Percentiles rank a stretch among this genome's conserved stretches.
Conservation (phyloP, 2,113 vertebrate species). For the Melanotaenia duboulayi region DNA sequence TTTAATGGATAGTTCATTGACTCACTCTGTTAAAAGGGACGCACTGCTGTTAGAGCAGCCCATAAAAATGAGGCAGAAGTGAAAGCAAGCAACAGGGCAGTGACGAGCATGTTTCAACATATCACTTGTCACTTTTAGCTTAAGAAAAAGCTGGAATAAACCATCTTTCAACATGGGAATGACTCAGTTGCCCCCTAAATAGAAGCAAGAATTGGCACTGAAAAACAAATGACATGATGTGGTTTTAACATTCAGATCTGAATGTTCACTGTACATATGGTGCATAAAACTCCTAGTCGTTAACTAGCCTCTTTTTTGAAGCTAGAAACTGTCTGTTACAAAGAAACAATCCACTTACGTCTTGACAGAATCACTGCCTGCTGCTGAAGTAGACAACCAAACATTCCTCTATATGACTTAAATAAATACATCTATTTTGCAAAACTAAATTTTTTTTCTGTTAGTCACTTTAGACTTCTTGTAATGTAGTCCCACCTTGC, state of each 20-base stretch:
- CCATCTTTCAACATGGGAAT: not conserved
- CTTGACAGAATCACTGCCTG: not conserved
- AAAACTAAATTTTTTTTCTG: not conserved
- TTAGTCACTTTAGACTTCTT: not conserved
- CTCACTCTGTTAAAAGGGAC: constrained; percentile 30
- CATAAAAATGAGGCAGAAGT: constrained; percentile 20
- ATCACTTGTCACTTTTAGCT: not conserved
- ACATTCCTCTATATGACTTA: not conserved
- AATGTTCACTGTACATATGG: constrained; percentile 1
- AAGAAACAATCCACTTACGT: not conserved
- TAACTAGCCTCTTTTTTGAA: not conserved
- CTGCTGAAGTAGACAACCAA: not conserved
- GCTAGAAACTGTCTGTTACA: not conserved
- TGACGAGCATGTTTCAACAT: constrained; percentile 13
- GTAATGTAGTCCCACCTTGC: not conserved
- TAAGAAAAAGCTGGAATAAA: not conserved
- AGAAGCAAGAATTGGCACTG: constrained; percentile 1
- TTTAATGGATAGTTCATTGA: constrained; percentile 56
- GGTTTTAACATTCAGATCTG: constrained; percentile 5
- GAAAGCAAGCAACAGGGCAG: constrained; percentile 8
- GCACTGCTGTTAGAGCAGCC: constrained; percentile 29
- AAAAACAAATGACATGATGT: constrained; percentile 18
- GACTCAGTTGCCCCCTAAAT: constrained; percentile 22
- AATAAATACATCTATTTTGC: not conserved
- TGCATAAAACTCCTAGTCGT: constrained; percentile 16